Evolutionary conservation across 2,888 invertebrate genomes (phyloP), one percentile per base, ranked within the genome.

Genomic region (Teinopalpus imperialis): DNA sequence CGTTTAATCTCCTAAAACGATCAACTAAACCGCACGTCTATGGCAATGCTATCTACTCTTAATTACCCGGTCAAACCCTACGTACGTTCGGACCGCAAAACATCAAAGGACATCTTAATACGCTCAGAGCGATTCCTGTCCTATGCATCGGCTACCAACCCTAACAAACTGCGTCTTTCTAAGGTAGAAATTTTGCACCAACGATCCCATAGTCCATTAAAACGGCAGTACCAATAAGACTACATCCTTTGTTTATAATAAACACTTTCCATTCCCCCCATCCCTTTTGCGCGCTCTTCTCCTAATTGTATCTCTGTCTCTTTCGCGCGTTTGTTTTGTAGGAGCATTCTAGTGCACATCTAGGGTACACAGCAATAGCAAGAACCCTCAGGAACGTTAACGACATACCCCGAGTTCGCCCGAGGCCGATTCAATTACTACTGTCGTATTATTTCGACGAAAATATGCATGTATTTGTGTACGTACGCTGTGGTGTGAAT

Each of bases 381-480:
- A 74, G 74, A 71, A 75, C 80, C 85, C 80, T 75, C 74, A 81
- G 79, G 85, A 82, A 81, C 86, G 85, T 83, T 83, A 86, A 86
- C 81, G 81, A 79, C 80, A 69, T 67, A 70, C 69, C 81, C 82
- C 78, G 80, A 79, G 77, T 78, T 74, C 72, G 86, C 87, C 85
- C 76, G 76, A 79, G 86, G 87, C 86, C 82, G 86, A 88, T 86
- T 86, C 87, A 86, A 88, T 88, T 88, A 88, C 87, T 82, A 85
- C 83, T 77, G 81, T 81, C 76, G 81, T 85, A 86, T 86, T 86
- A 86, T 86, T 81, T 79, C 75, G 78, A 79, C 74, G 81, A 85
- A 86, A 86, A 85, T 87, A 86, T 87, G 81, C 85, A 81, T 82
- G 81, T 82, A 72, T 81, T 80, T 75, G 72, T 80, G 74, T 75